phyloP scores from a whole-genome alignment of 2,888 invertebrate species.

The Muschampia plurimacula region DNA sequence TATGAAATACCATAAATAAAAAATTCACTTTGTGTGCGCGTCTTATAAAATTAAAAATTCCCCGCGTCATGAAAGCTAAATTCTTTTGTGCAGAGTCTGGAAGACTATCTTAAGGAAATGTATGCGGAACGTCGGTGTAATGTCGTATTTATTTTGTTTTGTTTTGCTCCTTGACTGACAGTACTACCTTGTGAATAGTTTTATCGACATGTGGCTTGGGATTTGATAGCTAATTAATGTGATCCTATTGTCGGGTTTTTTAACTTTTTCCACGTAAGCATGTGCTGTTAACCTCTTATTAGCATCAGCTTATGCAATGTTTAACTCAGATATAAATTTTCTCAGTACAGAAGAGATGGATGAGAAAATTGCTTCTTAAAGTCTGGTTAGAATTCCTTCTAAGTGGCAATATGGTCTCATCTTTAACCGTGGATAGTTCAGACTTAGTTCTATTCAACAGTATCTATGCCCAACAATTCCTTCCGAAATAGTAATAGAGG shows the following conservation, averaged over 20 bases:
- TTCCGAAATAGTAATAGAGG: no score
- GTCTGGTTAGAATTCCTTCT: no score
- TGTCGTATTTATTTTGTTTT: background rate
- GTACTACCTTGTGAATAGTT: background rate
- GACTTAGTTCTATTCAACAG: no score
- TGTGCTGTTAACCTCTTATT: background rate
- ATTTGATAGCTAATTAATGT: background rate
- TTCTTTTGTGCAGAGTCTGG: constrained; percentile 6
- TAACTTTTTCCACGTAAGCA: no score
- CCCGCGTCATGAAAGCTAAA: constrained; percentile 1
- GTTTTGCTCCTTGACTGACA: background rate
- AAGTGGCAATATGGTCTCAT: no score
- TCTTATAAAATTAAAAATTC: constrained; percentile 36
- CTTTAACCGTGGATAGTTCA: no score
- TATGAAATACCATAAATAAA: constrained; percentile 20
- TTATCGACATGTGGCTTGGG: background rate
- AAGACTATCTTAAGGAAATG: constrained; percentile 27
- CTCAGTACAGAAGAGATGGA: no score
- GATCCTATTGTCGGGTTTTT: no score
- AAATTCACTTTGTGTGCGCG: constrained; percentile 22
- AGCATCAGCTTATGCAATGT: no score
- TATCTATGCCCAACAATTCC: no score
- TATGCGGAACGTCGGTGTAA: constrained; percentile 19
- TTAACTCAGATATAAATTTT: no score
- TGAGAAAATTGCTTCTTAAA: no score